These are phyloP conservation scores for Orthonyx spaldingii DNA, from an alignment of 2,113 vertebrate genomes.

Conservation along the genomic window DNA sequence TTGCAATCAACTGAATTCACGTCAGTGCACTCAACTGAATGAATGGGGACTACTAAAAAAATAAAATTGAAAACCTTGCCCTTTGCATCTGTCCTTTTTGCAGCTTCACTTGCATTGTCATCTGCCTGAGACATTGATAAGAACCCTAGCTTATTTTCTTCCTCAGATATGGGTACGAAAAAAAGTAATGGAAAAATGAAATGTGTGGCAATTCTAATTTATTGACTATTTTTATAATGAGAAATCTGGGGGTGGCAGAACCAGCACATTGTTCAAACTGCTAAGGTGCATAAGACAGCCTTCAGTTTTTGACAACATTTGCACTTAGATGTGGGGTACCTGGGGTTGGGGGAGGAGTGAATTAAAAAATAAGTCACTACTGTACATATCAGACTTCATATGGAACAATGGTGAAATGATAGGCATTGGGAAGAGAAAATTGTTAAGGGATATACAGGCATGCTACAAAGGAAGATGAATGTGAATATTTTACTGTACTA, in stretches of 20 bases:
- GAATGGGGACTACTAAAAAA: background rate
- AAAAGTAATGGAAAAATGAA: slow-evolving; percentile 3
- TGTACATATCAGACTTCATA: background rate
- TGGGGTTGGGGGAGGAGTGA: background rate
- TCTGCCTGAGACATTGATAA: slow-evolving; percentile 82
- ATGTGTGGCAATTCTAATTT: background rate
- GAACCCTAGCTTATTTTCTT: slow-evolving; percentile 84
- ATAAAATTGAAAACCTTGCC: slow-evolving; percentile 73
- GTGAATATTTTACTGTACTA: background rate
- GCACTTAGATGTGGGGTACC: background rate
- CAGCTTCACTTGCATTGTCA: slow-evolving; percentile 75
- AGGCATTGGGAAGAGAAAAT: background rate
- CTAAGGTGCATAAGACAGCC: background rate
- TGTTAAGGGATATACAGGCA: background rate
- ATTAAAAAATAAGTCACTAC: background rate
- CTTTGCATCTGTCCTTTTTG: slow-evolving; percentile 82
- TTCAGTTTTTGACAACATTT: background rate
- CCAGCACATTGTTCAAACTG: background rate
- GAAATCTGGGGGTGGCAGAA: background rate
- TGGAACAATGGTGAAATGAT: background rate
- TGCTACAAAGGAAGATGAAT: background rate
- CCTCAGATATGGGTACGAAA: slow-evolving; percentile 74
- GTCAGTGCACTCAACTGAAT: background rate
- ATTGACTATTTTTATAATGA: background rate
- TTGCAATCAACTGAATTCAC: background rate